Evolutionary conservation across 2,113 vertebrate species (phyloP).

Genomic region (Ptilorrhoa leucosticta): DNA sequence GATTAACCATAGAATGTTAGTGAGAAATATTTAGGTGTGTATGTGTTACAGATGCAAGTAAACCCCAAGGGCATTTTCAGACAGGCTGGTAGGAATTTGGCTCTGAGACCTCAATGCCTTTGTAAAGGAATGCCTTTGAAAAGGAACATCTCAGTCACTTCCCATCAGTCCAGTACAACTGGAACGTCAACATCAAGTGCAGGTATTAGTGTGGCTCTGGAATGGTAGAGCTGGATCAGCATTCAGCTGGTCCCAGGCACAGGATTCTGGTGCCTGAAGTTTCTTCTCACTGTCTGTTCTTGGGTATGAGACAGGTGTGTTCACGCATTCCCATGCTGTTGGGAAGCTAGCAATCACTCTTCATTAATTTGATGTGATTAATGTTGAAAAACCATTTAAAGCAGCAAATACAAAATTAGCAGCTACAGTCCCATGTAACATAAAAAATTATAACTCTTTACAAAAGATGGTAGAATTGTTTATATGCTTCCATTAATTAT

Average conservation of each 20-base stretch:
- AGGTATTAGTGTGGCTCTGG: background rate
- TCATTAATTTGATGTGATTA: background rate
- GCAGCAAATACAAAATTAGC: background rate
- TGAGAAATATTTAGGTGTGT: background rate
- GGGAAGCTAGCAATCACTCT: background rate
- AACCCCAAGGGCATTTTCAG: background rate
- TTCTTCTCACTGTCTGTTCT: background rate
- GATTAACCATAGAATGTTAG: background rate
- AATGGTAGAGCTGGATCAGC: background rate
- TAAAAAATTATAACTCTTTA: background rate
- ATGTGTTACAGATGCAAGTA: background rate
- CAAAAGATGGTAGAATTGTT: background rate
- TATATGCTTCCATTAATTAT: background rate
- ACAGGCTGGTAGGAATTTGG: background rate
- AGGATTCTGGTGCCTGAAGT: background rate
- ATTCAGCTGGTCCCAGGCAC: background rate
- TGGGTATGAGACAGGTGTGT: background rate
- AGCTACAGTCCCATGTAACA: background rate
- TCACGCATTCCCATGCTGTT: background rate
- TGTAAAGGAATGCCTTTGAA: background rate
- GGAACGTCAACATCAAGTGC: background rate
- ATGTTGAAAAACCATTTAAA: background rate
- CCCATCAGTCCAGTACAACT: background rate
- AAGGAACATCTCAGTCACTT: background rate
- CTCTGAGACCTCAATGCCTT: background rate